Evolutionary conservation across 2,888 invertebrate genomes (phyloP).

Genomic region (Drosophila tanythrix): DNA sequence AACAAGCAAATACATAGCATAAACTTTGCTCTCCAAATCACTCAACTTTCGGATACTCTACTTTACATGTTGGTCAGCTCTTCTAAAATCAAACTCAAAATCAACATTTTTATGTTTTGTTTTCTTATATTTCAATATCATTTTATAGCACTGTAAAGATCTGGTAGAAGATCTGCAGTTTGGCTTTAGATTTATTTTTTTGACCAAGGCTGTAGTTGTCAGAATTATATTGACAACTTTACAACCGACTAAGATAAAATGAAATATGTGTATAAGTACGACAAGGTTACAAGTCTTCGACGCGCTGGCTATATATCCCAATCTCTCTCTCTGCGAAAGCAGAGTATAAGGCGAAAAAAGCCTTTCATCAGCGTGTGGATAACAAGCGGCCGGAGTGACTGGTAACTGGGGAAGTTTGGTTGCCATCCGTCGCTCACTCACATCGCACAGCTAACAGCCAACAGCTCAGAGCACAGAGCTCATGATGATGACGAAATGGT

Average conservation of each 20-base stretch:
- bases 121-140: neutral
- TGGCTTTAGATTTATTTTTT: neutral
- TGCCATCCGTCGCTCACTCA: slow-evolving; percentile 56
- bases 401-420: slow-evolving; percentile 48
- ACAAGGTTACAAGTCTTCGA: neutral
- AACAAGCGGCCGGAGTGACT: slow-evolving; percentile 60
- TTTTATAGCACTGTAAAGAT: neutral
- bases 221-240: neutral
- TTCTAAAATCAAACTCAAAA: neutral
- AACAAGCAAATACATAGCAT: neutral
- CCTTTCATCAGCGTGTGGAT: slow-evolving; percentile 74
- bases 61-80: neutral
- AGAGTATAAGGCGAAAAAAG: slow-evolving; percentile 37
- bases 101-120: accelerated
- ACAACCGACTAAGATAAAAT: neutral
- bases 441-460: slow-evolving; percentile 7
- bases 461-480: slow-evolving; percentile 11
- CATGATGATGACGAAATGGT: slow-evolving; percentile 44
- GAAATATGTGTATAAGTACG: neutral
- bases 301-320: neutral
- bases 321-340: neutral
- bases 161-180: neutral
- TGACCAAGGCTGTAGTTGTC: neutral
- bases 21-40: neutral
- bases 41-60: slow-evolving; percentile 3